phyloP scores from a whole-genome alignment of 1,140 invertebrate species.

The Lepidostoma basale region DNA sequence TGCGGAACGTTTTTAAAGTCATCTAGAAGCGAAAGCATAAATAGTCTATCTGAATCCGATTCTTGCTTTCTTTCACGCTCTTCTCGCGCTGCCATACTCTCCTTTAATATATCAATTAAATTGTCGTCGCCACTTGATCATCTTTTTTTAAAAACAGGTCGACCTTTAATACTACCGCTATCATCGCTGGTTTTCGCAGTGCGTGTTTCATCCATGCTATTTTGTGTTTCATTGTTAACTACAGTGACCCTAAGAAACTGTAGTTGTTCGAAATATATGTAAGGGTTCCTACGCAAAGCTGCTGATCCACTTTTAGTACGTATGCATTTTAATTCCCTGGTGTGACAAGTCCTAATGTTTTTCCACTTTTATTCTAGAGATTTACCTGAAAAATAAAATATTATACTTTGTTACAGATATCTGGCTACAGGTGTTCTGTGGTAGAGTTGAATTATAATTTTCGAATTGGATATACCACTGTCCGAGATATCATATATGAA shows the following conservation, averaged over 20 bases:
- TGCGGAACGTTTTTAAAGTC: constrained; percentile 20
- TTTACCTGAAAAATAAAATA: constrained; percentile 24
- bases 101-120: constrained; percentile 13
- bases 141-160: constrained; percentile 2
- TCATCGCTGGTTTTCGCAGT: not conserved
- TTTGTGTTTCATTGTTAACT: constrained; percentile 25
- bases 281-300: constrained; percentile 24
- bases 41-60: constrained; percentile 25
- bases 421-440: constrained; percentile 27
- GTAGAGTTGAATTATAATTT: constrained; percentile 19
- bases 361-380: not conserved
- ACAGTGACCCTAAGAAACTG: constrained; percentile 26
- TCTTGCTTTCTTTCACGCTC: constrained; percentile 27
- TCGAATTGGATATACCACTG: constrained; percentile 19
- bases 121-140: constrained; percentile 1
- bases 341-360: constrained; percentile 15
- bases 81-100: constrained; percentile 24
- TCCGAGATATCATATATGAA: constrained; percentile 9
- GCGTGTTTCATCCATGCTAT: constrained; percentile 18
- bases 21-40: constrained; percentile 21
- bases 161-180: not conserved
- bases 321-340: constrained; percentile 10
- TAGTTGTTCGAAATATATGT: constrained; percentile 23
- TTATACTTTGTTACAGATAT: constrained; percentile 29
- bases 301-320: constrained; percentile 17